Conservation (phyloP, 2,113 vertebrate species). For the Chrysemys picta region DNA sequence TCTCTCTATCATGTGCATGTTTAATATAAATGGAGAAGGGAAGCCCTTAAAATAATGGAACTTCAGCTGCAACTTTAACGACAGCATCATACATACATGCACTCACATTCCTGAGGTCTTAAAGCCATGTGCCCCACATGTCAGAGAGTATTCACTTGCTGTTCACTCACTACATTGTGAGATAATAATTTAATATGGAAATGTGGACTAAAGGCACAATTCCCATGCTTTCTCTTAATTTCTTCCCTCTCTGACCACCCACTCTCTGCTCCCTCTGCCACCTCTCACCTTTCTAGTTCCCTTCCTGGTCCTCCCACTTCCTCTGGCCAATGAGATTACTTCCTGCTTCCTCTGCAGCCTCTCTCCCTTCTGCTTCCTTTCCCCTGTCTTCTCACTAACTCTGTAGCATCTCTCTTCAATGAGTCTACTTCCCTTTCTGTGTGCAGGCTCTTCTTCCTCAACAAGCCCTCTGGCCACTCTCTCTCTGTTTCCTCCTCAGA, state of each 20-base stretch:
- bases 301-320: not conserved
- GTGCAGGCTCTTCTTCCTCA: too few relatives aligned
- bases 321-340: not conserved
- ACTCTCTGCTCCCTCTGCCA: not conserved
- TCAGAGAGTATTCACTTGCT: not conserved
- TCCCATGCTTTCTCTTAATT: not conserved
- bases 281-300: not conserved
- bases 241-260: not conserved
- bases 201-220: not conserved
- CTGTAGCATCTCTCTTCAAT: not conserved
- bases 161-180: not conserved
- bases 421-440: not conserved
- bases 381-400: not conserved
- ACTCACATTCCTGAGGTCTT: not conserved
- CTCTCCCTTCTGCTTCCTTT: not conserved
- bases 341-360: not conserved
- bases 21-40: not conserved
- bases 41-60: not conserved
- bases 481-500: not conserved
- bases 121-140: fast-evolving
- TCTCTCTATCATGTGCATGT: not conserved
- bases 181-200: not conserved
- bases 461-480: not conserved
- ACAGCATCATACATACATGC: not conserved
- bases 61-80: not conserved